A percentile compares a stretch with the other conserved stretches of the same genome.
These are phyloP conservation scores for Diuraphis noxia DNA, from an alignment of 1,140 invertebrate genomes.

Conservation along the genomic window DNA sequence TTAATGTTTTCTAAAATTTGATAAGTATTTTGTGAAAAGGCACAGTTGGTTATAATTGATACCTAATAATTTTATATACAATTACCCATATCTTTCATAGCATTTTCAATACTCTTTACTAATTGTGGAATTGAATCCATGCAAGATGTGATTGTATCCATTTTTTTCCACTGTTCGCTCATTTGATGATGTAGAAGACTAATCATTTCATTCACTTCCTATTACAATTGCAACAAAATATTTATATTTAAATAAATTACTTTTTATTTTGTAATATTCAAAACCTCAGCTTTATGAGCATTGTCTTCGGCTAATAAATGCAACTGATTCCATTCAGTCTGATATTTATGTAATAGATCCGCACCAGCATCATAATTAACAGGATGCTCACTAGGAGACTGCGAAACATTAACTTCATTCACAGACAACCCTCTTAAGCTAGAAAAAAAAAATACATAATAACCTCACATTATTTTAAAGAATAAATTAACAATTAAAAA, in stretches of 20 bases:
- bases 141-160: slow-evolving; percentile 63
- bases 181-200: slow-evolving; percentile 64
- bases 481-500: background rate
- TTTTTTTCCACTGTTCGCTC: slow-evolving; percentile 63
- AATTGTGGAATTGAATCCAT: slow-evolving; percentile 66
- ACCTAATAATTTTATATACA: slow-evolving; percentile 11
- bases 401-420: slow-evolving; percentile 5
- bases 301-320: slow-evolving; percentile 69
- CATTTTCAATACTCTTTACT: slow-evolving; percentile 64
- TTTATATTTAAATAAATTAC: background rate
- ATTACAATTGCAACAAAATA: background rate
- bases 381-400: slow-evolving; percentile 10
- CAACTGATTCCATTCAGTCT: slow-evolving; percentile 69
- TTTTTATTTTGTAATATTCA: slow-evolving; percentile 9
- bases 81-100: slow-evolving; percentile 67
- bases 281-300: slow-evolving; percentile 64
- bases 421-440: slow-evolving; percentile 53
- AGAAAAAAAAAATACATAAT: background rate
- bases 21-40: background rate
- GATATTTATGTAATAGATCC: slow-evolving; percentile 67
- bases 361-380: slow-evolving; percentile 65
- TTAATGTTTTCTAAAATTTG: slow-evolving; percentile 60
- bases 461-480: background rate
- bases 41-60: background rate
- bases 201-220: slow-evolving; percentile 64